Evolutionary conservation across 2,888 invertebrate genomes (phyloP).

Genomic region (Thelaira solivaga): DNA sequence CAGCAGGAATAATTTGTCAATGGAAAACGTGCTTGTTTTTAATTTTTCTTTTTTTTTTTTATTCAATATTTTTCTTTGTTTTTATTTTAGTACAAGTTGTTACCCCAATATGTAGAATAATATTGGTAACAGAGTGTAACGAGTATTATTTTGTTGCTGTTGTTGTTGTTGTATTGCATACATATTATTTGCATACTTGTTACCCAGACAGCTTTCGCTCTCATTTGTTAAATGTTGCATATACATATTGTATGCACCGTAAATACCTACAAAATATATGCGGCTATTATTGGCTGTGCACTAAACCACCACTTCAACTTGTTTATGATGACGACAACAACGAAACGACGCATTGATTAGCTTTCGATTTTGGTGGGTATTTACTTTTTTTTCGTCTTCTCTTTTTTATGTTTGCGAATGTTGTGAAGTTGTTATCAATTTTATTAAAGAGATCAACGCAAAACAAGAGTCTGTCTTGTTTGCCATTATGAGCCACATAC

Average conservation of each 20-base stretch:
- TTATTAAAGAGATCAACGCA: conserved; percentile 21
- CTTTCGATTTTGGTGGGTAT: conserved; percentile 50
- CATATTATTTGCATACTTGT: conserved; percentile 58
- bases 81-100: conserved; percentile 1
- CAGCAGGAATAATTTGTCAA: conserved; percentile 59
- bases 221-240: conserved; percentile 58
- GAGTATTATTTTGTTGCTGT: conserved; percentile 18
- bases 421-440: conserved; percentile 32
- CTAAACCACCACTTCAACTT: conserved; percentile 24
- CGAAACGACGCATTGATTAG: conserved; percentile 51
- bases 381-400: not conserved
- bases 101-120: conserved; percentile 48
- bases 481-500: conserved; percentile 13
- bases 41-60: not conserved
- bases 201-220: conserved; percentile 62
- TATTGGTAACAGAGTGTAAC: conserved; percentile 32
- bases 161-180: not conserved
- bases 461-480: conserved; percentile 11
- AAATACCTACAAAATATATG: not conserved
- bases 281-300: not conserved
- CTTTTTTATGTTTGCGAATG: not conserved
- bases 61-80: not conserved
- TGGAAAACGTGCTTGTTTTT: conserved; percentile 50
- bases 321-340: conserved; percentile 41
- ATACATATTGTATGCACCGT: not conserved